These are phyloP conservation scores for Drosophila flavopinicola DNA, from an alignment of 2,888 invertebrate genomes.

Conservation along the genomic window DNA sequence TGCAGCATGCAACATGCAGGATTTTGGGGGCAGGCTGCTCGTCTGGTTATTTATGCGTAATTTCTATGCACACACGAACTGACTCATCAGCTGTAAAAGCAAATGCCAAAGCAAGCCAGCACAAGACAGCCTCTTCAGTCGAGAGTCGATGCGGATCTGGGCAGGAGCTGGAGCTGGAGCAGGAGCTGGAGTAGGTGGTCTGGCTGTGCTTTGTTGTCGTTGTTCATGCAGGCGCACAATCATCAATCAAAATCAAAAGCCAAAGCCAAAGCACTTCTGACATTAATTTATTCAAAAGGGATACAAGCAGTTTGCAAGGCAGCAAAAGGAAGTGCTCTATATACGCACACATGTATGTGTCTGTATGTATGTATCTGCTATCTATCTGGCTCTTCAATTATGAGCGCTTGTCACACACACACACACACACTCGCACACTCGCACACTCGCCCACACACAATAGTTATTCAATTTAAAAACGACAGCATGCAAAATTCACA, in stretches of 20 bases:
- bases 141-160: slow-evolving; percentile 32
- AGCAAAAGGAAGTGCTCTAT: slow-evolving; percentile 33
- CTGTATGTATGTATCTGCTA: neutral
- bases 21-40: slow-evolving; percentile 1
- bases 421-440: slow-evolving; percentile 6
- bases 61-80: slow-evolving; percentile 62
- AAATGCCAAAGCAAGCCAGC: slow-evolving; percentile 46
- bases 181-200: slow-evolving; percentile 9
- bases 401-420: slow-evolving; percentile 39
- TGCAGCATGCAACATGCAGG: slow-evolving; percentile 6
- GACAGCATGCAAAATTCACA: slow-evolving; percentile 34
- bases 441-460: slow-evolving; percentile 9
- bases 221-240: slow-evolving; percentile 69
- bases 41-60: slow-evolving; percentile 72
- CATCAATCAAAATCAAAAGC: slow-evolving; percentile 84
- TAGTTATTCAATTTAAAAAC: slow-evolving; percentile 55
- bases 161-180: slow-evolving; percentile 1
- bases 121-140: slow-evolving; percentile 40
- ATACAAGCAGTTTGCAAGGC: slow-evolving; percentile 71
- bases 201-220: slow-evolving; percentile 38
- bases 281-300: slow-evolving; percentile 84
- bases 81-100: slow-evolving; percentile 44
- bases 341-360: neutral
- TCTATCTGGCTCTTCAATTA: slow-evolving; percentile 43
- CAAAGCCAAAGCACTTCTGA: slow-evolving; percentile 83